Conservation (phyloP, 2,113 vertebrate species). For the Natator depressus region DNA sequence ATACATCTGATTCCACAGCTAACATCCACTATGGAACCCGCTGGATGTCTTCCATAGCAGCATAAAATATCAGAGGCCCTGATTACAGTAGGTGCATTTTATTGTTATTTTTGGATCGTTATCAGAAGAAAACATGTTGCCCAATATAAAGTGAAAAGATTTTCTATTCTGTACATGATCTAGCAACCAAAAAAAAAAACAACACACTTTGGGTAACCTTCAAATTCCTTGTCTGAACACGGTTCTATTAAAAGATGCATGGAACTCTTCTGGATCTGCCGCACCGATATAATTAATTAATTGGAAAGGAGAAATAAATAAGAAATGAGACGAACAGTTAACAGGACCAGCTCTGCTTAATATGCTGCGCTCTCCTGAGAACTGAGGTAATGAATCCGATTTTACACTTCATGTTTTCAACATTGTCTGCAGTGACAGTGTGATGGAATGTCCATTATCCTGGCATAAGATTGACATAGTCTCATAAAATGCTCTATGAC, state of each 20-base stretch:
- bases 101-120: not conserved
- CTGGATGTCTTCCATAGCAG: not conserved
- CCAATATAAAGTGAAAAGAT: not conserved
- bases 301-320: not conserved
- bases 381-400: constrained; percentile 65
- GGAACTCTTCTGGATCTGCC: not conserved
- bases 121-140: not conserved
- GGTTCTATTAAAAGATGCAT: not conserved
- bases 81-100: not conserved
- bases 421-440: constrained; percentile 1
- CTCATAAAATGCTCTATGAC: constrained; percentile 40
- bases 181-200: not conserved
- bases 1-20: not conserved
- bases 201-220: not conserved
- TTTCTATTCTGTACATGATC: not conserved
- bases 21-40: not conserved
- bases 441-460: constrained; percentile 68
- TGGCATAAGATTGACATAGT: not conserved
- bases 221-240: not conserved
- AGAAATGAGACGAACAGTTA: constrained; percentile 13
- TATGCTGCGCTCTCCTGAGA: constrained; percentile 35
- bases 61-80: not conserved
- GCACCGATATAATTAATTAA: constrained; percentile 55
- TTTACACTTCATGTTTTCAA: constrained; percentile 65
- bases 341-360: constrained; percentile 27